Evolutionary conservation across 1,140 invertebrate species (phyloP).

Genomic region (Procambarus virginalis): DNA sequence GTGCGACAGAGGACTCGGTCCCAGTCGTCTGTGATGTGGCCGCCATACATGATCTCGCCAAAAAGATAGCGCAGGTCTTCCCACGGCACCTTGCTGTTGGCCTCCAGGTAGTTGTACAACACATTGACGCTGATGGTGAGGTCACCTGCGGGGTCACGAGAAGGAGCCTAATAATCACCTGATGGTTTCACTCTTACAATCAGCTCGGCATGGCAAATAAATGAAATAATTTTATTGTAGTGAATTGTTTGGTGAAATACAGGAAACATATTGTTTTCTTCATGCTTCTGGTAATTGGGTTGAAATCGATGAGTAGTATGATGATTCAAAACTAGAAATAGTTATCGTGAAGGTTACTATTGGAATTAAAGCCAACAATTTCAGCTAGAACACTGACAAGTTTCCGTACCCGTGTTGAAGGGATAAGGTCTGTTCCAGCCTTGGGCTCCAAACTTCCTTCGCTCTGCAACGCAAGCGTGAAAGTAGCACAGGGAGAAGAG

Average conservation of each 20-base stretch:
- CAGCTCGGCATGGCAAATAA: too few species aligned
- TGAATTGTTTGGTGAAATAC: too few species aligned
- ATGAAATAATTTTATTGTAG: too few species aligned
- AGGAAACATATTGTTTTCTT: too few species aligned
- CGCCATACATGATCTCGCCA: slow-evolving; percentile 98
- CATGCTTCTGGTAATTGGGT: too few species aligned
- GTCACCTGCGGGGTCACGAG: slow-evolving; percentile 81
- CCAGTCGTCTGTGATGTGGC: slow-evolving; percentile 99
- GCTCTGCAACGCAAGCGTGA: slow-evolving; percentile 95
- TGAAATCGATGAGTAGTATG: too few species aligned
- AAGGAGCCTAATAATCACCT: neutral
- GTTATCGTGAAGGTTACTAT: too few species aligned
- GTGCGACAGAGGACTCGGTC: slow-evolving; percentile 88
- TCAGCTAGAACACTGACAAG: too few species aligned
- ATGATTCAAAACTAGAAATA: too few species aligned
- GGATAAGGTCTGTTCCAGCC: slow-evolving; percentile 96
- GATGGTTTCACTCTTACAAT: too few species aligned
- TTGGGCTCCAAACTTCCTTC: slow-evolving; percentile 95
- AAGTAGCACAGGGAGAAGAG: slow-evolving; percentile 96
- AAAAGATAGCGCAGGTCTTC: slow-evolving; percentile 95
- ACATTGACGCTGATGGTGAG: slow-evolving; percentile 97
- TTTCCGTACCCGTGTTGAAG: slow-evolving; percentile 81
- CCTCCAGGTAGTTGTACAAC: slow-evolving; percentile 95
- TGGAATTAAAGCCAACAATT: too few species aligned
- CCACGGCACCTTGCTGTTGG: slow-evolving; percentile 93